Base-by-base conservation (phyloP, 2,797 vertebrate genomes). In the Crocodylus rhombifer region DNA sequence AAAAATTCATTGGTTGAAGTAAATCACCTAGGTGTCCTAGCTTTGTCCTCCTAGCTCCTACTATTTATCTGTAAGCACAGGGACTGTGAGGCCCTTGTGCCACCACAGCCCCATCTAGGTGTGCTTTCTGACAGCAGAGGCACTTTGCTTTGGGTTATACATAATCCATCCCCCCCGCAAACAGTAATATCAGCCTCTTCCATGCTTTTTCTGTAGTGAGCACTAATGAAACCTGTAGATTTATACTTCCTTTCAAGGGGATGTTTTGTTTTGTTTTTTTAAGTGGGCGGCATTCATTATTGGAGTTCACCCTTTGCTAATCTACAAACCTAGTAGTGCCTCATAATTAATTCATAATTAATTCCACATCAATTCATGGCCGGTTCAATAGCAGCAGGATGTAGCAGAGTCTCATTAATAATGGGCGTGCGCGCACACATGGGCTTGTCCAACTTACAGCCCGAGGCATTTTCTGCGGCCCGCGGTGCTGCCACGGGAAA, bases 271-370 rank as follows among this genome's bases (percentile, higher is more conserved):
- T 51, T 51, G 42, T 51, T 51, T 51, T 51, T 51, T 88, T 28
- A 67, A 80, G 58, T 18, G 77, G 23, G 57, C 89, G 80, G 30
- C 76, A 75, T 4, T 60, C 6, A 8, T 60, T 77, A 30, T 16
- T 73, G 55, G 33, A 69, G 55, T 58, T 82, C 67, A 77, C 4
- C 20, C 67, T 84, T 67, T 82, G 4, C 14, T 84, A 17, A 73
- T 90, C 88, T 84, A 82, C 30, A 80, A 84, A 91, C 86, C 58
- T 9, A 58, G 55, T 63, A 86, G 33, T 81, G n/a, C 26, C 78
- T 91, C 21, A 4, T 16, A 81, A 67, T 36, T 88, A 75, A 85
- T 75, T 17, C 58, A 30, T 25, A 25, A 30, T 6, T 10, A 14
- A 64, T 88, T 51, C 85, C 36, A 83, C n/a, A 86, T 74, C 69